Evolutionary conservation across 2,113 vertebrate genomes (phyloP).

Genomic region (Andinoacara biseriatus): DNA sequence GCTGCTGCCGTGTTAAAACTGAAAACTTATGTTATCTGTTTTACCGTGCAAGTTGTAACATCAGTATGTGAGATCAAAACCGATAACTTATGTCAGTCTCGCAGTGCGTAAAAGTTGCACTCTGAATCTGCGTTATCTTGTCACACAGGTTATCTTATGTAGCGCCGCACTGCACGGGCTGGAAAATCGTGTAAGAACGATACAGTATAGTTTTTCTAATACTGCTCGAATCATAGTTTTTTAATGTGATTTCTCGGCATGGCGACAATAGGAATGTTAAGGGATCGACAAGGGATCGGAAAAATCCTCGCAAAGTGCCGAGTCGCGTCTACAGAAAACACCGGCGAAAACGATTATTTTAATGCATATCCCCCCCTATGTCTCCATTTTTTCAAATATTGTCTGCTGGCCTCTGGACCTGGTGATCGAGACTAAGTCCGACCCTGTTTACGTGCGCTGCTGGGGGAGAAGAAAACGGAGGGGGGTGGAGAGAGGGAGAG

Average conservation of each 20-base stretch:
- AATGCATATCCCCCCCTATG: not conserved
- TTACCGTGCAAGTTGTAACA: not conserved
- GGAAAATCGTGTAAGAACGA: not conserved
- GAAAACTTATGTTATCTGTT: not conserved
- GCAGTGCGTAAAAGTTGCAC: conserved; percentile 58
- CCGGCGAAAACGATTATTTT: conserved; percentile 22
- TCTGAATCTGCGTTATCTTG: not conserved
- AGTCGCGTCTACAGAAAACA: conserved; percentile 47
- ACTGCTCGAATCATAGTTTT: not conserved
- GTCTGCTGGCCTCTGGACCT: conserved; percentile 84
- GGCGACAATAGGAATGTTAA: not conserved
- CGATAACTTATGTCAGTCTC: not conserved
- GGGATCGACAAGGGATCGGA: conserved; percentile 3
- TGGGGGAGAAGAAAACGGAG: conserved; percentile 67
- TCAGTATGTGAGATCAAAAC: not conserved
- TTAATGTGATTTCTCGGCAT: not conserved
- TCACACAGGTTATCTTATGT: not conserved
- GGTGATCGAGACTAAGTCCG: conserved; percentile 87
- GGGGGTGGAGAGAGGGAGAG: conserved; percentile 61
- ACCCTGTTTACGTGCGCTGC: conserved; percentile 84
- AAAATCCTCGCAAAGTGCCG: conserved; percentile 23
- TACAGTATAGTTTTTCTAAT: not conserved
- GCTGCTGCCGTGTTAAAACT: not conserved
- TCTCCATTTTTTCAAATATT: conserved; percentile 56
- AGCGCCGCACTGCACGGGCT: not conserved